Percentiles rank a stretch among this genome's conserved stretches.
Conservation (phyloP, 2,888 invertebrate species). For the Caprella mutica region DNA sequence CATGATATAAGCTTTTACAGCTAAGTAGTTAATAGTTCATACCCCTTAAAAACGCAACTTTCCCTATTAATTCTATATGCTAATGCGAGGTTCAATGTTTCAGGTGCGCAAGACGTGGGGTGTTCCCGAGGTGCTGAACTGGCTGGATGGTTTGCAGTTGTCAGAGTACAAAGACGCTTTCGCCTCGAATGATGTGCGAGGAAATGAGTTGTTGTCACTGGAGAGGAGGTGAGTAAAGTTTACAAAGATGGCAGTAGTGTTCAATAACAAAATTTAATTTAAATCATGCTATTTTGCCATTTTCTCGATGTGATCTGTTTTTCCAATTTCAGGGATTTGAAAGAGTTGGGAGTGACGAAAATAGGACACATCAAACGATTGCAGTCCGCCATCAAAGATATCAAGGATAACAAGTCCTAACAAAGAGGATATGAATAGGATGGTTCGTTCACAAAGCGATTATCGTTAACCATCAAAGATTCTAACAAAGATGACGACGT, state of each 20-base stretch:
- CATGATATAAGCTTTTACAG: too few relatives aligned
- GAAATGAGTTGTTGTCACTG: slow-evolving; percentile 71
- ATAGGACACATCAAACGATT: slow-evolving; percentile 93
- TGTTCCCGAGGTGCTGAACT: slow-evolving; percentile 73
- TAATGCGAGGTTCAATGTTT: background rate
- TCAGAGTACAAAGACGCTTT: slow-evolving; percentile 86
- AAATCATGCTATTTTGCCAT: too few relatives aligned
- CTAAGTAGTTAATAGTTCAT: background rate
- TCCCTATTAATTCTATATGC: background rate
- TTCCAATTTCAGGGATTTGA: slow-evolving; percentile 49
- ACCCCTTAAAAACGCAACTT: too few relatives aligned
- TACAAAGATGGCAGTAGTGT: background rate
- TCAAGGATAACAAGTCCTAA: slow-evolving; percentile 29
- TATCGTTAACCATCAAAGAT: background rate
- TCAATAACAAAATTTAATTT: too few relatives aligned
- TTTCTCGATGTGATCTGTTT: background rate
- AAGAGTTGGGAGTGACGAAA: slow-evolving; percentile 86
- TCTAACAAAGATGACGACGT: too few relatives aligned
- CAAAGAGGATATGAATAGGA: background rate
- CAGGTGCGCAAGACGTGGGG: slow-evolving; percentile 56
- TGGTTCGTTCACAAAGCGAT: background rate
- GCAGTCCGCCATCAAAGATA: slow-evolving; percentile 77
- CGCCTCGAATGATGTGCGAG: slow-evolving; percentile 79
- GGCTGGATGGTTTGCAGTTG: slow-evolving; percentile 79
- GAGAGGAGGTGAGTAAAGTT: slow-evolving; percentile 51